Base-by-base conservation (phyloP, 2,113 vertebrate genomes). In the Ptychochromis oligacanthus region DNA sequence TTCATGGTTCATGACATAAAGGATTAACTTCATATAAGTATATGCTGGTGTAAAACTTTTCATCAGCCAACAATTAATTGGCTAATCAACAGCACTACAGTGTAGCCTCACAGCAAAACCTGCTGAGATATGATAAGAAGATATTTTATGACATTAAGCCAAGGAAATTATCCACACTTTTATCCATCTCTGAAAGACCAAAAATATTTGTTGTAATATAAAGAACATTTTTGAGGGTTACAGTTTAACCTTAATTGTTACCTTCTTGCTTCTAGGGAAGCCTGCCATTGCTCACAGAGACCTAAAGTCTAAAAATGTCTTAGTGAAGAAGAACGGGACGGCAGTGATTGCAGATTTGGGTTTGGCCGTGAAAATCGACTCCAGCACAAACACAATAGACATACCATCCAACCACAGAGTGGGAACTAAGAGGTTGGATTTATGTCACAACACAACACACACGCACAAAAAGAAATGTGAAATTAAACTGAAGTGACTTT, bases 281-380 rank as follows among this genome's bases (percentile, higher is more conserved):
- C 98, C 98, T 5, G 98, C 98, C 1, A 99, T 99, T 7, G 97
- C 98, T 7, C 98, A 99, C 94, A 95, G 98, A 85, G 98, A 99
- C n/a, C 95, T 99, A 75, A 99, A 99, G 80, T 99, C 98, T 54
- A 99, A 99, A 90, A 99, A 99, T 86, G 96, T 99, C 91, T 94
- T 99, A 83, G 98, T 99, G 93, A 99, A 97, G 95, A 98, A 95
- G 94, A 98, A 97, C 10, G 97, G 98, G 75, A 97, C 94, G 0
- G 99, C 98, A 1, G 98, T 96, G 92, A 98, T 99, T 14, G 98
- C 97, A 1, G 98, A 99, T 89, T 93, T 99, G 87, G 98, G 98
- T 7, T 94, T 99, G 94, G 98, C 98, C 0, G 98, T 99, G 81
- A 98, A 98, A 91, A 98, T 99, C 3, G 96, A 99, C 93, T 98